Base-by-base conservation (phyloP, 2,113 vertebrate species). In the Paralichthys olivaceus region DNA sequence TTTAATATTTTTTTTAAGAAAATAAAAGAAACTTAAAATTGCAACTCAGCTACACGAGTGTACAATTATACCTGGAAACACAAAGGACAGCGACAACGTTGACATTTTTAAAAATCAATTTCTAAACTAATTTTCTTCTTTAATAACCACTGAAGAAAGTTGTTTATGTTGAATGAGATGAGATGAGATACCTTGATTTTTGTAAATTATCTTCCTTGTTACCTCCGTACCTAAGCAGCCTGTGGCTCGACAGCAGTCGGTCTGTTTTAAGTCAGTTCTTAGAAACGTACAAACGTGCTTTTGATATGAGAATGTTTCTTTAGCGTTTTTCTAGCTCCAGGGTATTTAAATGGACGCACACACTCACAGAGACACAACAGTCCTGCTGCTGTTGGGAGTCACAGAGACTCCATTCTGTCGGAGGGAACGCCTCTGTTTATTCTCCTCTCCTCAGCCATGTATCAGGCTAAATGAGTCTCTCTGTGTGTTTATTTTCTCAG, bases 371-470 rank as follows among this genome's bases (percentile, higher is more conserved):
- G 26, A 76, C 66, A 78, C 70, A 79, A 62, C 75, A 83, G 84
- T 70, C 47, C 4, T 11, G 51, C 49, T 56, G 59, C 59, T 77
- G 77, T 67, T 23, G 57, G 67, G 75, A 69, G 69, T 82, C 77
- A 87, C 85, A 85, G 81, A 88, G 84, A 56, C 75, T 84, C 77
- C 57, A 51, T 88, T 88, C 88, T 88, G 77, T 61, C 29, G 22
- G n/a, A 69, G 86, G 80, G 45, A 80, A 88, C 76, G 80, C 88
- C 85, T 88, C 78, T 88, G 85, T 90, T 92, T 91, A 88, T 88
- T 72, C 90, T 80, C 70, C 77, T 72, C 59, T 84, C 75, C 75
- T 83, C 79, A 14, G 69, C 56, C 61, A 2, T 77, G 75, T 55
- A 80, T 85, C 74, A 63, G 83, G 13, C 78, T 83, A 85, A 90